These are phyloP conservation scores for Catajapyx aquilonaris DNA, from an alignment of 1,140 invertebrate genomes.

Conservation along the genomic window DNA sequence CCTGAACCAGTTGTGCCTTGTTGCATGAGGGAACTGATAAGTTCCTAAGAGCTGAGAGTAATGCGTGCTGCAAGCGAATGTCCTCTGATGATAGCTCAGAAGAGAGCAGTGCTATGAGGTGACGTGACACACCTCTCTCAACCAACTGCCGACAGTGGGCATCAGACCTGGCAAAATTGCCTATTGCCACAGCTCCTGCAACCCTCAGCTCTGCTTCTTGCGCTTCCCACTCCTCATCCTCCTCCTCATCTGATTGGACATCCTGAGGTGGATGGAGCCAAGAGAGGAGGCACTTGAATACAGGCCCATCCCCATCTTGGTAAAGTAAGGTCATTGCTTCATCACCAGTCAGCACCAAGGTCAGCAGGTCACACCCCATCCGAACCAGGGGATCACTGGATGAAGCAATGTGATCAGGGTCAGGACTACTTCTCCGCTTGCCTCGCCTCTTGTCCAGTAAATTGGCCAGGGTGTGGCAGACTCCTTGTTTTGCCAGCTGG, in stretches of 20 bases:
- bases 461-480: neutral
- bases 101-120: conserved; percentile 41
- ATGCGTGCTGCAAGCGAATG: conserved; percentile 57
- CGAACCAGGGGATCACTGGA: neutral
- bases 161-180: conserved; percentile 23
- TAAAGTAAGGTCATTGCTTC: too few species aligned
- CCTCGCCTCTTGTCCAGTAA: neutral
- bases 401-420: too few species aligned
- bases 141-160: conserved; percentile 65
- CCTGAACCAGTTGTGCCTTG: conserved; percentile 44
- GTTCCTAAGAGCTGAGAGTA: conserved; percentile 59
- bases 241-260: too few species aligned
- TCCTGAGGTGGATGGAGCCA: too few species aligned
- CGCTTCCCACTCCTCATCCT: too few species aligned
- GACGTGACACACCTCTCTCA: conserved; percentile 47
- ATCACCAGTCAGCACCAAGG: neutral
- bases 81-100: too few species aligned
- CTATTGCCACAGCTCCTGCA: neutral
- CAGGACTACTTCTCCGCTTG: too few species aligned
- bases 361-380: neutral
- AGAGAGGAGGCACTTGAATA: too few species aligned
- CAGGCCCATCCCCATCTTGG: too few species aligned
- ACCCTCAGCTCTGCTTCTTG: neutral
- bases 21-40: conserved; percentile 57
- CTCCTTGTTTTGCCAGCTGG: neutral